phyloP scores from a whole-genome alignment of 2,113 vertebrate species.

The Cygnus buccinator region DNA sequence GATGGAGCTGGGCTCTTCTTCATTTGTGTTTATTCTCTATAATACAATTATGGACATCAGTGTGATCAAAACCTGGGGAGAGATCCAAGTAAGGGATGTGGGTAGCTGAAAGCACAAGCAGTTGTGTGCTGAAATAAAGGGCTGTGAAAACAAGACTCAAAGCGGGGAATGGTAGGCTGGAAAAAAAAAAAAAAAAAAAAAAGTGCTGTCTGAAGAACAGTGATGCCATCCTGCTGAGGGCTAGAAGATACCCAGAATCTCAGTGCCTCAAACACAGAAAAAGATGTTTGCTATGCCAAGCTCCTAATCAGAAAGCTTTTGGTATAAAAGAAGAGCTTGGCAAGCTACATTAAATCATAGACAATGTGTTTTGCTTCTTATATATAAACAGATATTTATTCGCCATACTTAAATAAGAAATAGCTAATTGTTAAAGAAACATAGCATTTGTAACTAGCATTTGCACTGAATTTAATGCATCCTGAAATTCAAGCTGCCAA shows the following conservation, averaged over 20 bases:
- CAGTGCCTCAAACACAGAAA: neutral
- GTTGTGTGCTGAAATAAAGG: neutral
- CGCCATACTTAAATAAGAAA: neutral
- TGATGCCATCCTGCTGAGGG: neutral
- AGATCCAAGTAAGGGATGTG: neutral
- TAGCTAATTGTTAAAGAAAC: neutral
- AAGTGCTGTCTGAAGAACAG: neutral
- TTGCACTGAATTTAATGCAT: neutral
- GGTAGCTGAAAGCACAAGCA: accelerated
- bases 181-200: neutral
- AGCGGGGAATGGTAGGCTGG: neutral
- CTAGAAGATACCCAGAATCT: neutral
- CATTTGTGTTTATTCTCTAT: neutral
- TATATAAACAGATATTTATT: neutral
- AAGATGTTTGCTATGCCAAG: neutral
- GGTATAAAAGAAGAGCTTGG: neutral
- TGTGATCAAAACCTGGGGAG: neutral
- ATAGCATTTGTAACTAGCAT: neutral
- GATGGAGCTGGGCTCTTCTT: neutral
- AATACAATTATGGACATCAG: neutral
- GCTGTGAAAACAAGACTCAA: neutral
- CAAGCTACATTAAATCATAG: neutral
- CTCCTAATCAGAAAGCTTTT: neutral
- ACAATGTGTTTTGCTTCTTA: neutral
- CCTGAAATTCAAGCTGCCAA: neutral